Percentiles rank a stretch among this genome's conserved stretches.
Evolutionary conservation across 2,113 vertebrate genomes (phyloP).

Genomic region (Pterophyllum scalare): DNA sequence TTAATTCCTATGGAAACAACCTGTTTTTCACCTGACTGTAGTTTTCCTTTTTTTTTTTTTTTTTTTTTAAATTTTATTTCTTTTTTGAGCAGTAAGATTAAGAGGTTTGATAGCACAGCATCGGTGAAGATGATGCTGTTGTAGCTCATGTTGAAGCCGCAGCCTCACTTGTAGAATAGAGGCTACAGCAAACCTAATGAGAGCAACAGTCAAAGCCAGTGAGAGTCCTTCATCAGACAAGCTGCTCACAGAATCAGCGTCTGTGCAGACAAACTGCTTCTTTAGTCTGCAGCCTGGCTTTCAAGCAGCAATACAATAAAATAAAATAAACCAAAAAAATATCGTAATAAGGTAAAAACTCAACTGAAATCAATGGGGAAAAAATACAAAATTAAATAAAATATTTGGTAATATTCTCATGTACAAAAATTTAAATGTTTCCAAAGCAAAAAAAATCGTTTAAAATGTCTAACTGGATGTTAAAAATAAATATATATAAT

Average conservation of each 20-base stretch:
- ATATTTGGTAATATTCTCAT: no score
- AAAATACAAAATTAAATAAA: neutral
- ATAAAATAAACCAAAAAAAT: neutral
- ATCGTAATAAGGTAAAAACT: neutral
- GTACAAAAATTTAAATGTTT: no score
- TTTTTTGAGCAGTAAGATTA: neutral
- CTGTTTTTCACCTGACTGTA: neutral
- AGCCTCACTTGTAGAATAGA: neutral
- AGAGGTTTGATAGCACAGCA: neutral
- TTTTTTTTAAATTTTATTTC: neutral
- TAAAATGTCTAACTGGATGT: neutral
- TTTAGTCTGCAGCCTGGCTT: rapidly evolving
- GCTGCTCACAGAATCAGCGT: neutral
- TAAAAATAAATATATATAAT: neutral
- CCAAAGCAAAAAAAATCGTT: rapidly evolving
- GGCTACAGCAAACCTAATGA: neutral
- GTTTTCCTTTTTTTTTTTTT: no score
- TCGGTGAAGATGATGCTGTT: neutral
- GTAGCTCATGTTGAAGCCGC: neutral
- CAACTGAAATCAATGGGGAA: neutral
- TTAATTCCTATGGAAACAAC: rapidly evolving
- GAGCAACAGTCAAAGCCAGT: neutral
- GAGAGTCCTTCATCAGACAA: neutral
- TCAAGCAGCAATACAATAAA: neutral
- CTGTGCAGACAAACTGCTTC: neutral